Evolutionary conservation across 2,888 invertebrate species (phyloP).

Genomic region (Clitarchus hookeri): DNA sequence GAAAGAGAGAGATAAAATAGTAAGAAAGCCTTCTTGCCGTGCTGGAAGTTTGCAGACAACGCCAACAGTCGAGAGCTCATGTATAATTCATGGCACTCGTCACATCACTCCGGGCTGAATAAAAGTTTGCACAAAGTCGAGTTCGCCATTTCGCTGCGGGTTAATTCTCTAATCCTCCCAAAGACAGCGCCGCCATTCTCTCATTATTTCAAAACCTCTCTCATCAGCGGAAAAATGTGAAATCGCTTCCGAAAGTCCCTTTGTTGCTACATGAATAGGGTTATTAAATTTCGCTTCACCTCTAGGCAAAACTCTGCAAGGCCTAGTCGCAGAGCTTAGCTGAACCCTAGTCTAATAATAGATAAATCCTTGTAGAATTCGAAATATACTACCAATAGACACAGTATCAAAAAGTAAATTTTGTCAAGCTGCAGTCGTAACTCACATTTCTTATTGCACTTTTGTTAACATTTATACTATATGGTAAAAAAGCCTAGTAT

Average conservation of each 20-base stretch:
- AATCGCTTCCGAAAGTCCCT: background rate
- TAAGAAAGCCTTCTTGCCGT: background rate
- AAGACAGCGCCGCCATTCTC: background rate
- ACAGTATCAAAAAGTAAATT: too few species aligned
- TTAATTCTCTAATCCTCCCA: conserved; percentile 2
- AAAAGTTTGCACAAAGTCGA: conserved; percentile 2
- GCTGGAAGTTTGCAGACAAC: background rate
- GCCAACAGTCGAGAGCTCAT: background rate
- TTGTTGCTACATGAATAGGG: background rate
- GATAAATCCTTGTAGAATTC: too few species aligned
- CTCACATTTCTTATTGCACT: too few species aligned
- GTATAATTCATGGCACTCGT: conserved; percentile 7
- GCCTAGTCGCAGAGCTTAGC: too few species aligned
- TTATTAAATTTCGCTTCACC: too few species aligned
- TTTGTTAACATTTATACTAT: too few species aligned
- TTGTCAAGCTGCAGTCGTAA: too few species aligned
- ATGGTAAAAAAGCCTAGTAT: too few species aligned
- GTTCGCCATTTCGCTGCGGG: conserved; percentile 10
- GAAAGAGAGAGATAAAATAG: background rate
- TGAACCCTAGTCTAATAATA: too few species aligned
- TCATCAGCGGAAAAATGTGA: background rate
- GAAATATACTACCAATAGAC: too few species aligned
- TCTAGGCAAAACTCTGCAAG: too few species aligned
- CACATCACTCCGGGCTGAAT: background rate
- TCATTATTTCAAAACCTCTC: background rate